These are phyloP conservation scores for Carpatolechia fugitivella DNA, from an alignment of 2,888 invertebrate species.

Conservation along the genomic window DNA sequence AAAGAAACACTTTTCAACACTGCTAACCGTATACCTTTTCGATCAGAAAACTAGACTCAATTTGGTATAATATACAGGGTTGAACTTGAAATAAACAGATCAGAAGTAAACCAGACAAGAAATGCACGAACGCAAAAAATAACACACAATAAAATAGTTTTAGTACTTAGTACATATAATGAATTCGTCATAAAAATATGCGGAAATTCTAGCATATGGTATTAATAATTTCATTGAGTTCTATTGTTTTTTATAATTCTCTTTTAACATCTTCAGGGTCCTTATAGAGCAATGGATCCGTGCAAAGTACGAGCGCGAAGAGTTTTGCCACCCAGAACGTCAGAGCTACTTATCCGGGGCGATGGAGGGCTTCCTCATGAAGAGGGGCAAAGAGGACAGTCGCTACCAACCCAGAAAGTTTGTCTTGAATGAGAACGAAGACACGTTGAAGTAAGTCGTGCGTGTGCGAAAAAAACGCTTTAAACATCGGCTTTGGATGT, in stretches of 20 bases:
- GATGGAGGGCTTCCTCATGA: conserved; percentile 93
- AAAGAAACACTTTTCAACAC: too few species aligned
- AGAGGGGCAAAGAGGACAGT: conserved; percentile 92
- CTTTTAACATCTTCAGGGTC: conserved; percentile 84
- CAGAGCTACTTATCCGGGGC: conserved; percentile 88
- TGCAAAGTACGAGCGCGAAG: conserved; percentile 93
- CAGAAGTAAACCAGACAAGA: too few species aligned
- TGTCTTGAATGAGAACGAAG: conserved; percentile 88
- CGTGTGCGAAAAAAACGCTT: not conserved
- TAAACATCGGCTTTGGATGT: not conserved
- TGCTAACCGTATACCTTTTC: too few species aligned
- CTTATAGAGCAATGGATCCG: conserved; percentile 94
- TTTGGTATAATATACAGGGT: too few species aligned
- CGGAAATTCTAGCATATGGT: too few species aligned
- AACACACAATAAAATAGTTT: too few species aligned
- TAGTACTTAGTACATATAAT: too few species aligned
- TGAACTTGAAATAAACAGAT: too few species aligned
- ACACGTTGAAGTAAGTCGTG: conserved; percentile 83
- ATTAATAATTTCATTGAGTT: too few species aligned
- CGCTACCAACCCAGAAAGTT: conserved; percentile 91
- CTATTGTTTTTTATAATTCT: conserved; percentile 50
- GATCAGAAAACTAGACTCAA: too few species aligned
- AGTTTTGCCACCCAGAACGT: conserved; percentile 89
- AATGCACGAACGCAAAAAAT: too few species aligned
- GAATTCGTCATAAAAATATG: too few species aligned